A percentile compares a stretch with the other conserved stretches of the same genome.
Evolutionary conservation across 2,113 vertebrate genomes (phyloP).

Genomic region (Amphilophus citrinellus): DNA sequence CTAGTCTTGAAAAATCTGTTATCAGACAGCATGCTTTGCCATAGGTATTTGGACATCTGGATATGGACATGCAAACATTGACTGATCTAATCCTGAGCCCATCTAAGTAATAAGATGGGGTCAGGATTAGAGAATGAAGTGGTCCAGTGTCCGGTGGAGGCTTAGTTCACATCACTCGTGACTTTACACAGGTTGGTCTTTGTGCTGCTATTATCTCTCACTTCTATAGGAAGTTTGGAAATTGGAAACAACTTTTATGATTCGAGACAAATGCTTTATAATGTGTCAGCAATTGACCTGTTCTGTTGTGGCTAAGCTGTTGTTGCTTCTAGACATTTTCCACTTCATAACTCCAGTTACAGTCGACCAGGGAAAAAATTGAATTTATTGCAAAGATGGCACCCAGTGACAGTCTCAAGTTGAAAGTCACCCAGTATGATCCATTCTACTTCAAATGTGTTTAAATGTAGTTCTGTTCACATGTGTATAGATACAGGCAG

Average conservation of each 20-base stretch:
- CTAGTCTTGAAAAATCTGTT: not conserved
- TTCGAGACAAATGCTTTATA: not conserved
- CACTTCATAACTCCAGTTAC: not conserved
- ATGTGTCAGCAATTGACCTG: not conserved
- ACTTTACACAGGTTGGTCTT: not conserved
- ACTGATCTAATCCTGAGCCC: not conserved
- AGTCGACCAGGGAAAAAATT: not conserved
- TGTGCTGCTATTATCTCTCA: not conserved
- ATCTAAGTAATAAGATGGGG: not conserved
- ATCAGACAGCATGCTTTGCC: not conserved
- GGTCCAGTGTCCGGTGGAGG: not conserved
- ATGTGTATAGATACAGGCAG: not conserved
- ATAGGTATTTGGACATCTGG: not conserved
- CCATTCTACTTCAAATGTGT: not conserved
- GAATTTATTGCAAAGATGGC: not conserved
- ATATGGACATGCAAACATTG: not conserved
- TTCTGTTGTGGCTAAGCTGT: not conserved
- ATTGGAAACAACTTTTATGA: no score
- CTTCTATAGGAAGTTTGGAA: not conserved
- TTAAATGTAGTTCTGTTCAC: not conserved
- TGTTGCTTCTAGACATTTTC: constrained; percentile 8
- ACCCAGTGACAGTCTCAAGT: not conserved
- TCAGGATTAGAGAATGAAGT: not conserved
- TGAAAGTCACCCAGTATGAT: not conserved
- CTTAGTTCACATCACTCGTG: not conserved